Evolutionary conservation across 2,113 vertebrate genomes (phyloP).

Genomic region (Muntiacus muntjak): DNA sequence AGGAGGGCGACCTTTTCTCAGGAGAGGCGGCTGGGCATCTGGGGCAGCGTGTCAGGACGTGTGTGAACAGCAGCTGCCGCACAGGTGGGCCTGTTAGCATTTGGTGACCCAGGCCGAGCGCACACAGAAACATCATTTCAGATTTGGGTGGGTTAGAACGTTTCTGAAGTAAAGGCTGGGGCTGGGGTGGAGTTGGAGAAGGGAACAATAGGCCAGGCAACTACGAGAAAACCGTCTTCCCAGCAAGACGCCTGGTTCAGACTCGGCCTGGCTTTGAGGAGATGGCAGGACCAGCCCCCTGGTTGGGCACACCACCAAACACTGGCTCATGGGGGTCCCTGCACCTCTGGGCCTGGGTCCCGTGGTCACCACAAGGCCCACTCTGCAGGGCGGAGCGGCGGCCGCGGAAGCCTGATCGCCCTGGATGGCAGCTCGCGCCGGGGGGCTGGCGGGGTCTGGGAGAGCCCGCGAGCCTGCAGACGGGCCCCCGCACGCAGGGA

Average conservation of each 20-base stretch:
- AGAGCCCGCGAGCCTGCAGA: background rate
- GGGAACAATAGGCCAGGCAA: background rate
- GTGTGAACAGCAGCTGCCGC: background rate
- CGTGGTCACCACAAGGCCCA: background rate
- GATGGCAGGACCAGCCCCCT: background rate
- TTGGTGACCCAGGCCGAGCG: background rate
- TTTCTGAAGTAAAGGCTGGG: background rate
- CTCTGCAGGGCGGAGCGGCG: rapidly evolving
- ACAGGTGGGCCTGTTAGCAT: background rate
- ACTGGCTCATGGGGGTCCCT: background rate
- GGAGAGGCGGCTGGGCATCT: background rate
- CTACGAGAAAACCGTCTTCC: background rate
- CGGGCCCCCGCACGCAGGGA: rapidly evolving
- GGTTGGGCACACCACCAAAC: background rate
- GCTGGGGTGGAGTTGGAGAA: background rate
- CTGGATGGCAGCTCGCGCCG: rapidly evolving
- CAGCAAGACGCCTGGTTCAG: background rate
- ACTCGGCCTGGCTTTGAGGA: background rate
- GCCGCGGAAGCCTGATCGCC: rapidly evolving
- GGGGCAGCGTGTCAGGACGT: background rate
- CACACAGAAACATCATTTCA: background rate
- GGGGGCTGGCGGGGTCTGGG: background rate
- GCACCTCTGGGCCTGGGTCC: no score
- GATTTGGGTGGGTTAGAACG: background rate
- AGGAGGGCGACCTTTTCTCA: background rate